phyloP scores from a whole-genome alignment of 2,113 vertebrate species.

The Dissostichus mawsoni region DNA sequence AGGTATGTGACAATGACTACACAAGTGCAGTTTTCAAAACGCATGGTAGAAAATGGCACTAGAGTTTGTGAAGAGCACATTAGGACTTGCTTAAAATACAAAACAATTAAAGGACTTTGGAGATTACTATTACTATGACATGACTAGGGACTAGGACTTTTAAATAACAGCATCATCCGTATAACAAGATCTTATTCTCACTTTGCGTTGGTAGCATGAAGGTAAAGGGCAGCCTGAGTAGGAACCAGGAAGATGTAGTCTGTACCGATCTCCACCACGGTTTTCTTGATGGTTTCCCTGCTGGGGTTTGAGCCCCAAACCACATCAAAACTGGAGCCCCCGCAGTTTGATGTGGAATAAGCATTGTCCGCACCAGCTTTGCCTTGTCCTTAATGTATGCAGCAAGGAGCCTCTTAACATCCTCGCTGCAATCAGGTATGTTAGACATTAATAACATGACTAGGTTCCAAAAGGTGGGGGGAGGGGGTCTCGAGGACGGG shows the following conservation, averaged over 20 bases:
- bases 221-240: too few species aligned
- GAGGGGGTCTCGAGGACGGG: too few species aligned
- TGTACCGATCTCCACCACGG: constrained; percentile 86
- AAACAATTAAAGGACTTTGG: too few species aligned
- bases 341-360: constrained; percentile 85
- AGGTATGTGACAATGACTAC: too few species aligned
- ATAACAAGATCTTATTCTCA: too few species aligned
- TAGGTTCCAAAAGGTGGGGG: too few species aligned
- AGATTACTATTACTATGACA: constrained; percentile 14
- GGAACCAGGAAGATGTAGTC: constrained; percentile 80
- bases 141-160: constrained; percentile 90
- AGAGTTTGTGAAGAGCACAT: too few species aligned
- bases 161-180: too few species aligned
- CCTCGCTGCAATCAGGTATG: constrained; percentile 71
- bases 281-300: constrained; percentile 86
- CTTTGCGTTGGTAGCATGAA: too few species aligned
- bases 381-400: constrained; percentile 81
- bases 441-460: background rate
- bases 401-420: constrained; percentile 82
- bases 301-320: constrained; percentile 31
- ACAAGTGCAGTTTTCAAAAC: too few species aligned
- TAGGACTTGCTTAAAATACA: too few species aligned
- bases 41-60: background rate
- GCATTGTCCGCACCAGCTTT: constrained; percentile 65
- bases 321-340: background rate